phyloP scores from a whole-genome alignment of 1,140 invertebrate genomes.

The Parapsyche elsis region DNA sequence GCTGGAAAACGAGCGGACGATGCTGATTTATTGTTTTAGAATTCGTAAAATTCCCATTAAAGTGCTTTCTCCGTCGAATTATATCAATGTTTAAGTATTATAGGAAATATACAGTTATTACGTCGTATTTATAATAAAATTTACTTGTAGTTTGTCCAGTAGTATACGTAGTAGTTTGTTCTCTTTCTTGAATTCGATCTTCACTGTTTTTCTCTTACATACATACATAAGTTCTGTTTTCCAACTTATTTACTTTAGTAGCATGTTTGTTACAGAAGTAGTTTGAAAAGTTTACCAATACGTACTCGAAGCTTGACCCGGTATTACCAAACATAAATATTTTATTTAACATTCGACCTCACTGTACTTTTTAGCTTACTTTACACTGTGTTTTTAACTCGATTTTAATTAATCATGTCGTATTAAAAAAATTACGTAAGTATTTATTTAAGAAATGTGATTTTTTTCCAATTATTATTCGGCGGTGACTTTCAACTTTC shows the following conservation, averaged over 20 bases:
- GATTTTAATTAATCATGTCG: too few relatives aligned
- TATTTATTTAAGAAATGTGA: too few relatives aligned
- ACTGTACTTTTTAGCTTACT: not conserved
- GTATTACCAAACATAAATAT: slow-evolving; percentile 2
- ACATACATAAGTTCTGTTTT: not conserved
- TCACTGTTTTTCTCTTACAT: slow-evolving; percentile 4
- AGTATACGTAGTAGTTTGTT: not conserved
- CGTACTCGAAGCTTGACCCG: slow-evolving; percentile 4
- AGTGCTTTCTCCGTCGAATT: not conserved
- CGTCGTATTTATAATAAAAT: too few relatives aligned
- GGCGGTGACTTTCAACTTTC: too few relatives aligned
- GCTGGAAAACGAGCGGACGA: not conserved
- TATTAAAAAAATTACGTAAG: too few relatives aligned
- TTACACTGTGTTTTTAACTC: too few relatives aligned
- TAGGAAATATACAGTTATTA: too few relatives aligned
- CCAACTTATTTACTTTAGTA: slow-evolving; percentile 10
- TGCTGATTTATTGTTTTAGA: not conserved
- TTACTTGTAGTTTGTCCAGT: too few relatives aligned
- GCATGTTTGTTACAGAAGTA: slow-evolving; percentile 22
- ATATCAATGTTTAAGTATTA: not conserved
- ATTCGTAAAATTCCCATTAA: not conserved
- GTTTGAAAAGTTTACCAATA: slow-evolving; percentile 21
- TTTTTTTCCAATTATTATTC: too few relatives aligned
- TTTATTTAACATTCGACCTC: not conserved
- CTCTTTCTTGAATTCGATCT: slow-evolving; percentile 3